Evolutionary conservation across 2,888 invertebrate species (phyloP).

Genomic region (Bombylius major): DNA sequence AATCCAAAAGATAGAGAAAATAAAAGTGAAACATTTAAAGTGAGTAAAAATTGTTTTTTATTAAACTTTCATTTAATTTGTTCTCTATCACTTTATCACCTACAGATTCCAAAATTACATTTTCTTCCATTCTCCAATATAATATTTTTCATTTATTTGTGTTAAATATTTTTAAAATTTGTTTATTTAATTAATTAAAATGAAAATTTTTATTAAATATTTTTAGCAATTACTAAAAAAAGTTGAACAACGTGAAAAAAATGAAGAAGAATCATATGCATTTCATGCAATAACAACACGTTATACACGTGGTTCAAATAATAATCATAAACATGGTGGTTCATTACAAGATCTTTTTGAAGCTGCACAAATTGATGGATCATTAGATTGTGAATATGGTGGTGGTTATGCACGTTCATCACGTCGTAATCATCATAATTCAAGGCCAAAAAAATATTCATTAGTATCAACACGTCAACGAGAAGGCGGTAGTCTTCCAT

Average conservation of each 20-base stretch:
- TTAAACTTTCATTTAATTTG: neutral
- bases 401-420: conserved; percentile 20
- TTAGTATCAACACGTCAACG: conserved; percentile 41
- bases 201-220: conserved; percentile 5
- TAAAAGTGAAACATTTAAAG: conserved; percentile 72
- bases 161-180: too few species aligned
- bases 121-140: too few species aligned
- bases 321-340: conserved; percentile 43
- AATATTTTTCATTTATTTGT: too few species aligned
- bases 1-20: conserved; percentile 74
- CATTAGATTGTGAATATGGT: conserved; percentile 31
- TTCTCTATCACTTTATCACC: too few species aligned
- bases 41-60: conserved; percentile 26
- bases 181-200: neutral
- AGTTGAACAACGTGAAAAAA: conserved; percentile 58
- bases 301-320: conserved; percentile 33
- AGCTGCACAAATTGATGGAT: conserved; percentile 32
- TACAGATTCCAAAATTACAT: too few species aligned
- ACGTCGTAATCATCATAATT: conserved; percentile 28
- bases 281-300: conserved; percentile 32
- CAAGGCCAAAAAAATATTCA: conserved; percentile 33
- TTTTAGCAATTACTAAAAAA: conserved; percentile 59
- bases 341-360: conserved; percentile 49
- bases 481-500: conserved; percentile 51
- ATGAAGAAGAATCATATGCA: conserved; percentile 27